phyloP scores from a whole-genome alignment of 2,888 invertebrate species.

The Mycogona germanica region DNA sequence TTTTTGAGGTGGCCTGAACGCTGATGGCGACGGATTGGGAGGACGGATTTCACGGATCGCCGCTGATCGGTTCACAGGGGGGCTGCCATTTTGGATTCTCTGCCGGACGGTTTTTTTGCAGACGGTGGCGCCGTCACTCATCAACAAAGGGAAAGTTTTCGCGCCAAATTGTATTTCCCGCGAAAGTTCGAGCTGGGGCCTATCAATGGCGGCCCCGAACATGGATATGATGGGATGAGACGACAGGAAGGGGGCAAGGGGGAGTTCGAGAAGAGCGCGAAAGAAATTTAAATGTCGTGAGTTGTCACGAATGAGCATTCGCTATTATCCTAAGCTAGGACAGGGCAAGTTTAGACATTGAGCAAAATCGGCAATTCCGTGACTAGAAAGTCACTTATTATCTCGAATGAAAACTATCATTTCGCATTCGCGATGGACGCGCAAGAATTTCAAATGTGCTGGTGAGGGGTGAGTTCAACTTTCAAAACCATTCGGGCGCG shows the following conservation, averaged over 20 bases:
- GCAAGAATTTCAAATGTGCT: too few relatives aligned
- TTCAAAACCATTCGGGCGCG: too few relatives aligned
- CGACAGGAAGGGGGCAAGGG: background rate
- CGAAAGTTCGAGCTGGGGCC: background rate
- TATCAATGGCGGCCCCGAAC: too few relatives aligned
- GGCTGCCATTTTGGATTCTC: background rate
- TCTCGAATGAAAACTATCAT: background rate
- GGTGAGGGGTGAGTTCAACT: too few relatives aligned
- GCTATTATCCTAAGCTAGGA: too few relatives aligned
- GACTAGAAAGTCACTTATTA: background rate
- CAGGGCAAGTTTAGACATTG: too few relatives aligned
- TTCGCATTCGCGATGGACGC: too few relatives aligned
- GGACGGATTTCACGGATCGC: background rate
- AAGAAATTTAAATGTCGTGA: background rate
- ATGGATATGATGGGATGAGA: background rate
- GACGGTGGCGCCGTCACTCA: background rate
- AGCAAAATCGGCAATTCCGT: too few relatives aligned
- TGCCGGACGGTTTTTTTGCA: background rate
- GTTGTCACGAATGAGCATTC: too few relatives aligned
- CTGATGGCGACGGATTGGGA: slow-evolving; percentile 1
- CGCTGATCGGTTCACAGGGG: too few relatives aligned
- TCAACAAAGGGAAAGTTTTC: slow-evolving; percentile 7
- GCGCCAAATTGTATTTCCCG: slow-evolving; percentile 16
- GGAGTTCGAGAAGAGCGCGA: background rate
- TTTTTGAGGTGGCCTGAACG: too few relatives aligned